These are phyloP conservation scores for Melanerpes aurifrons DNA, from an alignment of 2,113 vertebrate genomes.

Conservation along the genomic window DNA sequence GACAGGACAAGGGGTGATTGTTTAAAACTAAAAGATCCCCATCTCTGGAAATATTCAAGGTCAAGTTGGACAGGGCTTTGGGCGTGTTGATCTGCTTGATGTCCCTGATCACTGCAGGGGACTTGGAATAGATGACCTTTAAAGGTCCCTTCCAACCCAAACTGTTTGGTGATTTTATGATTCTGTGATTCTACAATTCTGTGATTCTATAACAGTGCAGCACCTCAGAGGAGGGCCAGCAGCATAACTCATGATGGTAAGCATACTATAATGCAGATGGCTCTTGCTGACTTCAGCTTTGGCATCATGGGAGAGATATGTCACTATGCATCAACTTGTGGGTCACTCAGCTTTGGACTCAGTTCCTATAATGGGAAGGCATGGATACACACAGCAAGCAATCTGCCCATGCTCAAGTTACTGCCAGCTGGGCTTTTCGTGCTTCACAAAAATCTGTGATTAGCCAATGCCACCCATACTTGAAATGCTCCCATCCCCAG, in stretches of 20 bases:
- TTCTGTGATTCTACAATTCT: too few species aligned
- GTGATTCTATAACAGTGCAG: not conserved
- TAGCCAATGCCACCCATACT: not conserved
- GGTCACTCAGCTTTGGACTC: not conserved
- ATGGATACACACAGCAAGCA: not conserved
- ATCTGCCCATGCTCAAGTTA: not conserved
- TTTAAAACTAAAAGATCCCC: too few species aligned
- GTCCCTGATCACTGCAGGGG: too few species aligned
- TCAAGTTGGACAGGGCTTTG: too few species aligned
- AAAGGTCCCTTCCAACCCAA: too few species aligned
- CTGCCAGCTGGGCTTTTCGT: not conserved
- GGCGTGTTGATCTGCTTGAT: too few species aligned
- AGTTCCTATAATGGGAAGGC: not conserved
- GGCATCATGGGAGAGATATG: not conserved
- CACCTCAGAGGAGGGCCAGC: not conserved
- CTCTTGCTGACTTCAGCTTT: not conserved
- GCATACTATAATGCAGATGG: not conserved
- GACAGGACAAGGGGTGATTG: too few species aligned
- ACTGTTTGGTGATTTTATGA: too few species aligned
- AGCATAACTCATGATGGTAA: not conserved
- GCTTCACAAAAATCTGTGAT: not conserved
- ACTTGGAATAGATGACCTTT: too few species aligned
- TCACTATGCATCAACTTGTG: not conserved
- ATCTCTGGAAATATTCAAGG: too few species aligned
- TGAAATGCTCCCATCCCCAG: not conserved